A percentile compares a stretch with the other conserved stretches of the same genome.
Evolutionary conservation across 2,888 invertebrate species (phyloP).

Genomic region (Drosophila phalerata): DNA sequence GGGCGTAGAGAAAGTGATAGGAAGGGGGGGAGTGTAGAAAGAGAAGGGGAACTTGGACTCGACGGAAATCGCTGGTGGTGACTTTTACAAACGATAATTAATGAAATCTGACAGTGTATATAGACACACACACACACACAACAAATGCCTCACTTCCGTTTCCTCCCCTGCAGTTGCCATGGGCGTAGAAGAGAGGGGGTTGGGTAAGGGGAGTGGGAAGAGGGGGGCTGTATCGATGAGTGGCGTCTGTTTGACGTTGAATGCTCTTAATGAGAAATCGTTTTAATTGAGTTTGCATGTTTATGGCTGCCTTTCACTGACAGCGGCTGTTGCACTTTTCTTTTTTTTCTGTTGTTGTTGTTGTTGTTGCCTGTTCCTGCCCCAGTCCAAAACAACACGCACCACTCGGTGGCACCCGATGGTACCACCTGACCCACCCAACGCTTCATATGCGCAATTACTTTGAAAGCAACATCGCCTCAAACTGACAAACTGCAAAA

Average conservation of each 20-base stretch:
- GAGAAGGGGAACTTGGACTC: background rate
- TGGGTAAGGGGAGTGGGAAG: background rate
- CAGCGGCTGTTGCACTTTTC: conserved; percentile 45
- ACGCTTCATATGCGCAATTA: conserved; percentile 65
- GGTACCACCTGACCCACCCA: conserved; percentile 3
- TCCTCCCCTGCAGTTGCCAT: background rate
- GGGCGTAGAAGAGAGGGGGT: background rate
- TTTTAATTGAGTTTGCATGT: conserved; percentile 83
- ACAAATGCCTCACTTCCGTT: background rate
- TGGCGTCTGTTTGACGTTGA: conserved; percentile 58
- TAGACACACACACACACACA: conserved; percentile 30
- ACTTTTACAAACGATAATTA: conserved; percentile 80
- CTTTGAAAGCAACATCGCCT: conserved; percentile 69
- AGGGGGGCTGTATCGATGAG: conserved; percentile 60
- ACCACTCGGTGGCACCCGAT: background rate
- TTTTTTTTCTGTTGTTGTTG: background rate
- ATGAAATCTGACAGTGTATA: conserved; percentile 78
- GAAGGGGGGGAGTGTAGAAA: conserved; percentile 4
- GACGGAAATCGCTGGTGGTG: conserved; percentile 59
- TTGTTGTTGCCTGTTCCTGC: background rate
- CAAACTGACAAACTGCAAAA: conserved; percentile 19
- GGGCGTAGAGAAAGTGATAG: background rate
- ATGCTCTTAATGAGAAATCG: conserved; percentile 79
- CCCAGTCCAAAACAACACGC: background rate
- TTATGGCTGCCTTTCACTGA: conserved; percentile 78